Evolutionary conservation across 2,888 invertebrate genomes (phyloP).

Genomic region (Fissipunctia ypsillon): DNA sequence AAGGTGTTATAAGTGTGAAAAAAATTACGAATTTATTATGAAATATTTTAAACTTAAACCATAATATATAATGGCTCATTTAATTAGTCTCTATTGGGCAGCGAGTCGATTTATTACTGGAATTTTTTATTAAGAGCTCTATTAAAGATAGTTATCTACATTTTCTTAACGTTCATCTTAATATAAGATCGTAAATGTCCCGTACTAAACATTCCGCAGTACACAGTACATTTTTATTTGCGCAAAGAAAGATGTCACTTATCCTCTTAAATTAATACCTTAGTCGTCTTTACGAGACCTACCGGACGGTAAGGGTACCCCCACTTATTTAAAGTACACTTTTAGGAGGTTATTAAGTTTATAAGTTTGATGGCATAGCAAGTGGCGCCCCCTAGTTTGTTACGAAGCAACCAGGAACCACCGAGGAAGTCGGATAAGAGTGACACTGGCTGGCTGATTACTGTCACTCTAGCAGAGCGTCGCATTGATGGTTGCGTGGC

Average conservation of each 20-base stretch:
- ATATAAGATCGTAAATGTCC: slow-evolving; percentile 25
- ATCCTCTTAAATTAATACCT: slow-evolving; percentile 35
- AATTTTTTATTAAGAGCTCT: background rate
- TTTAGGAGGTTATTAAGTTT: background rate
- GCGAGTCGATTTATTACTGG: background rate
- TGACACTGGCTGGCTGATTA: too few species aligned
- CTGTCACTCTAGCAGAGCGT: too few species aligned
- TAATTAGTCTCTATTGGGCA: too few species aligned
- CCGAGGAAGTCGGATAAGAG: too few species aligned
- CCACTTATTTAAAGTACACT: background rate
- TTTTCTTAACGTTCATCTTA: slow-evolving; percentile 6
- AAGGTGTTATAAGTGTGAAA: too few species aligned
- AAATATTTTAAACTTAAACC: too few species aligned
- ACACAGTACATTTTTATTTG: slow-evolving; percentile 26
- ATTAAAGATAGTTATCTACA: background rate
- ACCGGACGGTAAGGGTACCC: background rate
- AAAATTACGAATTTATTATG: too few species aligned
- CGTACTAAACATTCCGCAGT: slow-evolving; percentile 6
- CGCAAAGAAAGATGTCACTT: slow-evolving; percentile 9
- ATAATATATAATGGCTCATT: too few species aligned
- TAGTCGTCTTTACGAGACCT: slow-evolving; percentile 11
- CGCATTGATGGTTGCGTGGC: too few species aligned
- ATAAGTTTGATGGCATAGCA: too few species aligned
- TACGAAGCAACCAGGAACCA: too few species aligned
- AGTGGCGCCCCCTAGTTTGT: too few species aligned